Conservation (phyloP, 1,140 invertebrate species). For the Monomorium pharaonis region DNA sequence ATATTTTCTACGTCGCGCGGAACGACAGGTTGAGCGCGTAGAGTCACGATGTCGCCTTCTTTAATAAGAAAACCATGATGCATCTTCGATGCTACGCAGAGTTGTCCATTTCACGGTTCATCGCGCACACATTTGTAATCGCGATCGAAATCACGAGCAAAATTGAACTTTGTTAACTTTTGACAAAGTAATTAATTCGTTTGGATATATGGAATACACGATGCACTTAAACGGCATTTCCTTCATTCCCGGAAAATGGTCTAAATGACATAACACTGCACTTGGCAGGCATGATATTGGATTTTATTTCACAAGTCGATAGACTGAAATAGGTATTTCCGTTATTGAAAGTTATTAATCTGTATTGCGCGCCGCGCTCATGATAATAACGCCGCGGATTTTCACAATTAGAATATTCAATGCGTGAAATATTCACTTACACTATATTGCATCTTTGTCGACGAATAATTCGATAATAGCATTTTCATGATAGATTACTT, state of each 20-base stretch:
- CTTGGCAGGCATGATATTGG: slow-evolving; percentile 40
- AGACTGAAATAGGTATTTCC: slow-evolving; percentile 39
- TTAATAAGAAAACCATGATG: slow-evolving; percentile 55
- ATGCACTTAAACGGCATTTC: not conserved
- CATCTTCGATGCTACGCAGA: not conserved
- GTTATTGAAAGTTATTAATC: slow-evolving; percentile 61
- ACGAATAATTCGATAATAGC: slow-evolving; percentile 60
- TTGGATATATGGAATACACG: not conserved
- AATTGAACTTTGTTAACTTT: not conserved
- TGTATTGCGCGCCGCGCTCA: slow-evolving; percentile 13
- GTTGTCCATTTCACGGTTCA: not conserved
- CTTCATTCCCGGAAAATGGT: not conserved
- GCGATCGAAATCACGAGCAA: not conserved
- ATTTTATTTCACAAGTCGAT: slow-evolving; percentile 64
- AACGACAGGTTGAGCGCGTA: slow-evolving; percentile 59
- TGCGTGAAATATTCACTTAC: slow-evolving; percentile 45
- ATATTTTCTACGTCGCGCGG: slow-evolving; percentile 65
- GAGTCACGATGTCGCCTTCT: slow-evolving; percentile 21
- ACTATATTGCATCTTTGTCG: slow-evolving; percentile 22
- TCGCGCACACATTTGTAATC: not conserved
- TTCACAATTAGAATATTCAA: slow-evolving; percentile 52
- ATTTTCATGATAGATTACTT: slow-evolving; percentile 70
- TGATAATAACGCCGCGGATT: slow-evolving; percentile 52
- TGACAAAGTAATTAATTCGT: not conserved
- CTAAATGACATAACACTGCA: slow-evolving; percentile 26